Conservation (phyloP, 2,113 vertebrate genomes). For the Butastur rufipennis region DNA sequence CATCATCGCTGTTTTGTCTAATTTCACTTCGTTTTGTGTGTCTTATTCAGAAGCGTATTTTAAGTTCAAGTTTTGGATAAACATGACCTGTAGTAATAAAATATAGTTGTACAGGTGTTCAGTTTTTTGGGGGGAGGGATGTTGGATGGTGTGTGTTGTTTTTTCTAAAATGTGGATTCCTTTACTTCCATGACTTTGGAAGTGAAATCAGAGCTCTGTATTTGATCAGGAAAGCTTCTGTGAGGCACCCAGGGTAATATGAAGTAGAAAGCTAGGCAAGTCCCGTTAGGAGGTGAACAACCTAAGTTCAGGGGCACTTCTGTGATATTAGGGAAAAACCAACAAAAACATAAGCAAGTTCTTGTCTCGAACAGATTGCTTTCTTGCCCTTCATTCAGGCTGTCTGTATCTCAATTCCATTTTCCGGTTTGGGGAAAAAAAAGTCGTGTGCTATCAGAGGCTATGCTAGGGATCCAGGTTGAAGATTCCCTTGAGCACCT, state of each 20-base stretch:
- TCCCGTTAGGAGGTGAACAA: background rate
- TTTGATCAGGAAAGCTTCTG: background rate
- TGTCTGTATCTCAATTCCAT: background rate
- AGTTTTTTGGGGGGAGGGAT: rapidly evolving
- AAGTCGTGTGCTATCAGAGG: rapidly evolving
- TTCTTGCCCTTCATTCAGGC: background rate
- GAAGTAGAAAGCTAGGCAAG: background rate
- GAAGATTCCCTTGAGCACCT: background rate
- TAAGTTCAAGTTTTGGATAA: background rate
- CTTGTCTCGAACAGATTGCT: background rate
- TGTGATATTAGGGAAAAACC: background rate
- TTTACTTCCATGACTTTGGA: background rate
- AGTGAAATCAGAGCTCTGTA: background rate
- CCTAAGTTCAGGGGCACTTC: background rate
- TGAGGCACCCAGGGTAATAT: background rate
- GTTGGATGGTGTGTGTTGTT: too few relatives aligned
- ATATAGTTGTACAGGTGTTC: background rate
- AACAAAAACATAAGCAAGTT: background rate
- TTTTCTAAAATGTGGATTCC: background rate
- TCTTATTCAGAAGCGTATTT: background rate
- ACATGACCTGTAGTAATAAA: background rate
- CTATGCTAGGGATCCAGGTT: background rate
- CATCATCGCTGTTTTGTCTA: background rate
- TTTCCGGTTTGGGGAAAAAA: background rate
- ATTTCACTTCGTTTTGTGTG: background rate